These are phyloP conservation scores for human DNA, from an alignment of 2,113 vertebrate species.

Conservation along the genomic window GRCh38 chr2:33929501-33930000, in stretches of 20 bases:
- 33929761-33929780: not conserved
- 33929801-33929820: not conserved
- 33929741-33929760: not conserved
- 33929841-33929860: constrained; percentile 7
- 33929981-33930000: too few species aligned
- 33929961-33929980: too few species aligned
- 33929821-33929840: not conserved
- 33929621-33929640: not conserved
- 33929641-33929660: constrained; percentile 23
- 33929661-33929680: not conserved
- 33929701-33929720: not conserved
- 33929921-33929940: too few species aligned
- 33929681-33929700: not conserved
- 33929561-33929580: not conserved
- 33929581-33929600: not conserved
- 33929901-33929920: not conserved
- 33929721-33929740: not conserved
- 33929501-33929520: constrained; percentile 41
- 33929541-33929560: not conserved
- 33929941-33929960: too few species aligned
- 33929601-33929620: not conserved
- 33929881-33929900: not conserved
- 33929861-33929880: not conserved
- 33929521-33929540: not conserved
- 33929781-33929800: not conserved